Evolutionary conservation across 2,797 vertebrate genomes (phyloP), one percentile per base, ranked within the genome.

Genomic region (Coranthus polyacanthus): DNA sequence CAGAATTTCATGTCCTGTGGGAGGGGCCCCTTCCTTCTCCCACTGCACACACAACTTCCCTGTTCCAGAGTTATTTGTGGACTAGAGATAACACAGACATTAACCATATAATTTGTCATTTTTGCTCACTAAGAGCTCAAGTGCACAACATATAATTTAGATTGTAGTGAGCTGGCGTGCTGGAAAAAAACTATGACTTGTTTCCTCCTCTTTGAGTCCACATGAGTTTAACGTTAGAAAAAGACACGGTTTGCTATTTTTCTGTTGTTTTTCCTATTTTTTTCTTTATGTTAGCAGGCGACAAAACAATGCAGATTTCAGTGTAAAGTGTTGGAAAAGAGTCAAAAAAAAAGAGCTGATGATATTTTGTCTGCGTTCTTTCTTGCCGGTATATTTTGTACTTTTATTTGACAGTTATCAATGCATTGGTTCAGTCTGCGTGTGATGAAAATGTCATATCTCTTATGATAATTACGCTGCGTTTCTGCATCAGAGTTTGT

Each of bases 11-110:
- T 38, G 37, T 67, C 7, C 17, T 70, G 71, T 58, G 49, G 57
- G 50, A 64, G 16, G 26, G 12, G 26, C 6, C 5, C 0, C 50
- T 50, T 46, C 21, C 42, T 67, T 47, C 37, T 75, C 13, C 38
- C 21, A 15, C 46, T 18, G 24, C 56, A 60, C 12, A 12, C 54
- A 70, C 12, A 54, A 2, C 20, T 21, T 50, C 18, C 0, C 39
- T 13, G 44, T 47, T 13, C 39, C n/a, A n/a, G n/a, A 37, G 17
- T 49, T 77, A 58, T 72, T 64, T 59, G 38, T 72, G 5, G 17
- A 45, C 16, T 8, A 29, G 43, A 38, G 6, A 46, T 24, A 26
- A 16, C 10, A 20, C 12, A 46, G 3, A 16, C 17, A 12, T 2
- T 16, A 39, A 32, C 29, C 12, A 51, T 47, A 21, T 39, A 10